Base-by-base conservation (phyloP, 2,113 vertebrate species). In the Saimiri boliviensis region DNA sequence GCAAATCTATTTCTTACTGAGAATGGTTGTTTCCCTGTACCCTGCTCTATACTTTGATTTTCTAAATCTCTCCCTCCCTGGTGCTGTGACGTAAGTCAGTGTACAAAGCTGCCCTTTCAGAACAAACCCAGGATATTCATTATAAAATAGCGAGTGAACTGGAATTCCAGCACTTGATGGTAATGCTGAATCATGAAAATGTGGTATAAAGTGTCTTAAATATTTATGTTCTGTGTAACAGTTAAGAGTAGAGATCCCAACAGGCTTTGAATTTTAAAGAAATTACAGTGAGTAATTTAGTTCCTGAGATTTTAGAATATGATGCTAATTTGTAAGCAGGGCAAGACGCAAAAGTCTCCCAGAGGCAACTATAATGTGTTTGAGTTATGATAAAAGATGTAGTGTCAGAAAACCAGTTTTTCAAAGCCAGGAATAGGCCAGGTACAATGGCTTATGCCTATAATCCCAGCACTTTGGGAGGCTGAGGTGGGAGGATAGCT, bases 11-110 rank as follows among this genome's bases (percentile, higher is more conserved):
- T 32, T 93, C 86, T 94, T 60, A 58, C 83, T 58, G 49, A 87
- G 86, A 93, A 91, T 73, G 54, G 76, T 49, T 42, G 37, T 30
- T 85, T 81, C 92, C 91, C 80, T 23, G 0, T 49, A 11, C 37
- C n/a, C 63, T 82, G 49, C 17, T 42, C 49, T 42, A 0, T 66
- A 19, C 30, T 68, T 79, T 32, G 3, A 20, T 71, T 96, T 68
- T 88, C 82, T 96, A 20, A 93, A 27, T 30, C 52, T 76, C 49
- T 84, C n/a, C 42, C 49, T 45, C 93, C 89, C 71, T 79, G 13
- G 25, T 89, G 54, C 32, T 70, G 0, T 79, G 97, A 11, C 79
- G 81, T 97, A 96, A 98, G 97, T 96, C 66, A 60, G 60, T 14
- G 0, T 0, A 0, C 47, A 85, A 71, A 86, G 49, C 68, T 83